Percentiles rank a stretch among this genome's conserved stretches.
phyloP scores from a whole-genome alignment of 2,888 invertebrate genomes.

The Archips xylosteana region DNA sequence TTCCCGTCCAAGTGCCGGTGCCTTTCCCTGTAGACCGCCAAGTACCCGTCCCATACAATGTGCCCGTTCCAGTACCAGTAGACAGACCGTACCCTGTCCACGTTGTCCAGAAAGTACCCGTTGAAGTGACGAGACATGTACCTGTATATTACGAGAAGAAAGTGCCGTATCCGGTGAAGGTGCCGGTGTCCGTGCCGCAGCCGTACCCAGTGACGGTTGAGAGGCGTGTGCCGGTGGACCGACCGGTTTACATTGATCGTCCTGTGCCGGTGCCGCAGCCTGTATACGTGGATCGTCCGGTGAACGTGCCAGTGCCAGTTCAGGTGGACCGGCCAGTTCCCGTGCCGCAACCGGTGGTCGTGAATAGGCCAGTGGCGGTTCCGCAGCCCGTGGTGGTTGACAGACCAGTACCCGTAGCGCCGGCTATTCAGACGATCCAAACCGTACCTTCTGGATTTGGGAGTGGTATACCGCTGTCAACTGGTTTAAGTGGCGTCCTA shows the following conservation, averaged over 20 bases:
- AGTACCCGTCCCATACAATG: slow-evolving; percentile 80
- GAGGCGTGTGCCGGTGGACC: slow-evolving; percentile 84
- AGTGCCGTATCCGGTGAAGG: slow-evolving; percentile 81
- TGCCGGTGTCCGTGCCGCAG: slow-evolving; percentile 83
- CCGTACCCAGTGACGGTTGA: slow-evolving; percentile 86
- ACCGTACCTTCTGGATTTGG: slow-evolving; percentile 45
- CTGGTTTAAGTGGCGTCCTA: slow-evolving; percentile 27
- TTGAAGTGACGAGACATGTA: slow-evolving; percentile 79
- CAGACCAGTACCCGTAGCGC: slow-evolving; percentile 60
- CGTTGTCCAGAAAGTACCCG: slow-evolving; percentile 82
- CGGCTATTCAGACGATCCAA: slow-evolving; percentile 43
- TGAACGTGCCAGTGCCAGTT: slow-evolving; percentile 87
- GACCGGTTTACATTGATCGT: slow-evolving; percentile 86
- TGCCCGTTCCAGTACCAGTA: slow-evolving; percentile 82
- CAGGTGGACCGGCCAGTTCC: slow-evolving; percentile 82
- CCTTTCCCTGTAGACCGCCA: slow-evolving; percentile 67
- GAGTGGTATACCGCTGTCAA: slow-evolving; percentile 42
- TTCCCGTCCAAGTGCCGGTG: slow-evolving; percentile 65
- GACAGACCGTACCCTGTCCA: slow-evolving; percentile 82
- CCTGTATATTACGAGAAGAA: slow-evolving; percentile 80
- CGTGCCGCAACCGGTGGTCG: slow-evolving; percentile 60
- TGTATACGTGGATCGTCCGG: slow-evolving; percentile 84
- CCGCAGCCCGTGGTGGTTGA: slow-evolving; percentile 70
- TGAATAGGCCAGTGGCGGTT: slow-evolving; percentile 66
- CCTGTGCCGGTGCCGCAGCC: slow-evolving; percentile 81